These are phyloP conservation scores for Cariama cristata DNA, from an alignment of 2,113 vertebrate genomes.

Conservation along the genomic window DNA sequence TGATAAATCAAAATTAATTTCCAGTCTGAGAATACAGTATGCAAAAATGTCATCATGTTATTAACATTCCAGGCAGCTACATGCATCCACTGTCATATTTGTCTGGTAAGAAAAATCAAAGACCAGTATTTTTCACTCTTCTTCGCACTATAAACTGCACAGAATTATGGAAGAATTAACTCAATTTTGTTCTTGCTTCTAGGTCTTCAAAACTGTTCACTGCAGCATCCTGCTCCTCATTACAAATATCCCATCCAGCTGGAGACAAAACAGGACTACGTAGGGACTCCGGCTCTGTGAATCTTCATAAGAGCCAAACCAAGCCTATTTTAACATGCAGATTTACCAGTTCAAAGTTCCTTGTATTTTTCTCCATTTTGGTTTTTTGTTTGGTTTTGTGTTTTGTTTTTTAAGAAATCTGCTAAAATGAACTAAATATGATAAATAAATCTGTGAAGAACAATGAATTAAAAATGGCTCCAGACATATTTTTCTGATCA, in stretches of 20 bases:
- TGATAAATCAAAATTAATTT: slow-evolving; percentile 34
- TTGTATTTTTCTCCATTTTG: background rate
- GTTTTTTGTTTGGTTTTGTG: too few species aligned
- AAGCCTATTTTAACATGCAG: background rate
- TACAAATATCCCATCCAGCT: background rate
- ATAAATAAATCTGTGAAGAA: background rate
- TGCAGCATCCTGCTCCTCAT: background rate
- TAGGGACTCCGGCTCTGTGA: background rate
- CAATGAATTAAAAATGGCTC: background rate
- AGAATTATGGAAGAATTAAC: background rate
- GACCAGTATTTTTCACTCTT: background rate
- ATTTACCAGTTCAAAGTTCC: background rate
- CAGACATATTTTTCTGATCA: background rate
- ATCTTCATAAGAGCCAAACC: background rate
- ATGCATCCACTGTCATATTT: background rate
- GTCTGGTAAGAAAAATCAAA: background rate
- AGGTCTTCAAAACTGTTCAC: background rate
- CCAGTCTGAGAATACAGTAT: background rate
- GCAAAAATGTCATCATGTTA: slow-evolving; percentile 23
- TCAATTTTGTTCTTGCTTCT: background rate
- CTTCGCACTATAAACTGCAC: background rate
- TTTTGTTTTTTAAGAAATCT: background rate
- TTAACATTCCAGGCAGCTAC: background rate
- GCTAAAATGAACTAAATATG: background rate
- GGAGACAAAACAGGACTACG: background rate